These are phyloP conservation scores for Hyla sarda DNA, from an alignment of 2,113 vertebrate genomes.

Conservation along the genomic window DNA sequence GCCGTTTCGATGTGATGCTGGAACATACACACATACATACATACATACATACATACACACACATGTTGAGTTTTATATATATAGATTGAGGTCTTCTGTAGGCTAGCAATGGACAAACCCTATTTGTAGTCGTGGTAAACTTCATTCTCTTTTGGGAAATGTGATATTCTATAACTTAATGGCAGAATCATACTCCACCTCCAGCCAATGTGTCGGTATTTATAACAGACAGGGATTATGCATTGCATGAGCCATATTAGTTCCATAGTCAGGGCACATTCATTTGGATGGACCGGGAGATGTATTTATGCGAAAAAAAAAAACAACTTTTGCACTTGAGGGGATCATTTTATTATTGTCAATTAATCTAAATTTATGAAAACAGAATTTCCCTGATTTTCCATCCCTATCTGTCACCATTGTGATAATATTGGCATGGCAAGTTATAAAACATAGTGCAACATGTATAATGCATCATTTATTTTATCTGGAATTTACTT, in stretches of 20 bases:
- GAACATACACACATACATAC: no score
- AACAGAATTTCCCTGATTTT: not conserved
- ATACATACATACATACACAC: no score
- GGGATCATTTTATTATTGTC: not conserved
- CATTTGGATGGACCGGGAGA: not conserved
- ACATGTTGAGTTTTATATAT: no score
- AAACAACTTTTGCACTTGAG: not conserved
- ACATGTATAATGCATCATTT: slow-evolving; percentile 1
- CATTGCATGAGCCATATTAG: not conserved
- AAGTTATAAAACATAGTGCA: not conserved
- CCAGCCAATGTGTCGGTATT: not conserved
- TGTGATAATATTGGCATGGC: slow-evolving; percentile 2
- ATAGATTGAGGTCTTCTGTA: no score
- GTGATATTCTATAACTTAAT: not conserved
- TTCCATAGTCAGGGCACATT: not conserved
- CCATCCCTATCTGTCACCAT: not conserved
- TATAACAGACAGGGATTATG: not conserved
- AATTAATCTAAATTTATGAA: not conserved
- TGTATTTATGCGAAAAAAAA: not conserved
- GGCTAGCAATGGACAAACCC: no score
- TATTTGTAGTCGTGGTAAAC: no score
- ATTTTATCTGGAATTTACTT: slow-evolving; percentile 19
- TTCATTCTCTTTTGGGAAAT: no score
- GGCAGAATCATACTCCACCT: not conserved
- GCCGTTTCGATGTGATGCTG: no score